phyloP scores from a whole-genome alignment of 2,888 invertebrate species.

The Epistrophe eligans region DNA sequence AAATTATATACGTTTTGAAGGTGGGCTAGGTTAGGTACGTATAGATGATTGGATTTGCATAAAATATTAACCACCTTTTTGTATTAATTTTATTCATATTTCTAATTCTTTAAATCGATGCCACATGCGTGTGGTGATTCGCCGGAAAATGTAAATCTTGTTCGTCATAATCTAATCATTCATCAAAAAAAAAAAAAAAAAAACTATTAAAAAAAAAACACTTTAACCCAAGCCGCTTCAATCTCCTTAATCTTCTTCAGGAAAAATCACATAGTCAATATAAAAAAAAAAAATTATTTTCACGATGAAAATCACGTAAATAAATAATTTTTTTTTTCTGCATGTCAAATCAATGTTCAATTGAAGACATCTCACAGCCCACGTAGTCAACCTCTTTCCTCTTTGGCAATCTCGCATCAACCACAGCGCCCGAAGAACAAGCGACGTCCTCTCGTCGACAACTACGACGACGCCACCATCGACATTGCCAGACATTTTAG shows the following conservation, averaged over 20 bases:
- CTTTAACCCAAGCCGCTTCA: conserved; percentile 13
- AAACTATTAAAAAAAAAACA: background rate
- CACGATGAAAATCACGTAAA: conserved; percentile 64
- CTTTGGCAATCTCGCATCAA: conserved; percentile 40
- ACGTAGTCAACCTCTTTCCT: conserved; percentile 68
- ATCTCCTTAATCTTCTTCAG: conserved; percentile 11
- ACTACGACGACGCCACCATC: conserved; percentile 20
- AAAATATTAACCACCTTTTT: background rate
- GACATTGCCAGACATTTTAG: conserved; percentile 40
- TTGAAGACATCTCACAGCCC: conserved; percentile 67
- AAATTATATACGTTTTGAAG: background rate
- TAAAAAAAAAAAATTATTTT: conserved; percentile 46
- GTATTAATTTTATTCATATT: conserved; percentile 5
- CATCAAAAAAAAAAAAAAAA: background rate
- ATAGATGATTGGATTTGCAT: background rate
- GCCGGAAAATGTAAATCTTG: conserved; percentile 12
- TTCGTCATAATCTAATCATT: conserved; percentile 26
- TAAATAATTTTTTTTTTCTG: conserved; percentile 47
- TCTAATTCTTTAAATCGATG: conserved; percentile 5
- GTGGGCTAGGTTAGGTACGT: background rate
- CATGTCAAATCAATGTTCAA: conserved; percentile 73
- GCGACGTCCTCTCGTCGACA: background rate
- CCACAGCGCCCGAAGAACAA: conserved; percentile 48
- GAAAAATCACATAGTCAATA: conserved; percentile 34
- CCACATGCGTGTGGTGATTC: background rate